Evolutionary conservation across 2,888 invertebrate species (phyloP).

Genomic region (Agriotes lineatus): DNA sequence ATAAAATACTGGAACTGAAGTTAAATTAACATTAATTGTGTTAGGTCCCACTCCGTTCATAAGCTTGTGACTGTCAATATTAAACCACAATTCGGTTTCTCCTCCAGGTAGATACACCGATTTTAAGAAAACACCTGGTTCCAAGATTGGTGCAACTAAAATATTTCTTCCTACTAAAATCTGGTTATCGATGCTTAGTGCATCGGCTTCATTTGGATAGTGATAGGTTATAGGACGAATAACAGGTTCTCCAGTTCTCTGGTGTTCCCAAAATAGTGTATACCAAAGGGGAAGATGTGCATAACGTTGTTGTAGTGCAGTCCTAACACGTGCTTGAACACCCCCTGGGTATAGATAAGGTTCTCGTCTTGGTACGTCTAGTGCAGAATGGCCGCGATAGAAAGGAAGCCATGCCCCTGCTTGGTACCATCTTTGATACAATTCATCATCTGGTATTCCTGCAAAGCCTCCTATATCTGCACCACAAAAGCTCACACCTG

Average conservation of each 20-base stretch:
- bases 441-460: slow-evolving; percentile 88
- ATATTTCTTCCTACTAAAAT: slow-evolving; percentile 84
- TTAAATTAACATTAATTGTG: slow-evolving; percentile 41
- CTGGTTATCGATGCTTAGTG: slow-evolving; percentile 84
- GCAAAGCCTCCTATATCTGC: slow-evolving; percentile 98
- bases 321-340: slow-evolving; percentile 69
- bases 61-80: slow-evolving; percentile 30
- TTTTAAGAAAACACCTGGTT: slow-evolving; percentile 77
- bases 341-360: slow-evolving; percentile 90
- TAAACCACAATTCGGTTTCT: slow-evolving; percentile 39
- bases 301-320: slow-evolving; percentile 81
- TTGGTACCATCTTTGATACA: slow-evolving; percentile 81
- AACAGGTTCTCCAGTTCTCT: slow-evolving; percentile 84
- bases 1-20: slow-evolving; percentile 89
- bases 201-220: slow-evolving; percentile 83
- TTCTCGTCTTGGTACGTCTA: slow-evolving; percentile 93
- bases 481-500: slow-evolving; percentile 92
- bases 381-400: slow-evolving; percentile 94
- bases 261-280: slow-evolving; percentile 90
- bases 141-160: slow-evolving; percentile 88
- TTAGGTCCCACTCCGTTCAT: slow-evolving; percentile 32
- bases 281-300: slow-evolving; percentile 91
- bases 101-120: slow-evolving; percentile 88
- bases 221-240: slow-evolving; percentile 91
- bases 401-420: slow-evolving; percentile 94